phyloP scores from a whole-genome alignment of 2,797 vertebrate genomes.

The Malurus leucopterus region DNA sequence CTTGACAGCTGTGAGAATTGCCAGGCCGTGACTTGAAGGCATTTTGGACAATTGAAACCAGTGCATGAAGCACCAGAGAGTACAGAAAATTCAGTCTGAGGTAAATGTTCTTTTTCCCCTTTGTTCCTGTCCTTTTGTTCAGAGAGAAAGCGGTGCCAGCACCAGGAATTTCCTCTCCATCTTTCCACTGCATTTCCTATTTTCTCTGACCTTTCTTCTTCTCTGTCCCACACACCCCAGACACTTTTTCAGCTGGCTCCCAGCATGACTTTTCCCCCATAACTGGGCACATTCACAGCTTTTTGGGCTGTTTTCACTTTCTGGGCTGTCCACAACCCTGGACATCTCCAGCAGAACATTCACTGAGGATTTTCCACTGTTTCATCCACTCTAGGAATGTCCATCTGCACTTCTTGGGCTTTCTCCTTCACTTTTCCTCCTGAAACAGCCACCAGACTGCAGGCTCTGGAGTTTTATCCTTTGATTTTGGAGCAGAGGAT shows the following conservation, averaged over 20 bases:
- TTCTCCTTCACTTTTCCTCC: not conserved
- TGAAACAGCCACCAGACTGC: not conserved
- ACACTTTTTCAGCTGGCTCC: not conserved
- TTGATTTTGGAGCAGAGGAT: not conserved
- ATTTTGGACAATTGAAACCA: not conserved
- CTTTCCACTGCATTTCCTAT: not conserved
- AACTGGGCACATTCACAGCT: not conserved
- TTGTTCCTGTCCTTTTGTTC: not conserved
- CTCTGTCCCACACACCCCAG: not conserved
- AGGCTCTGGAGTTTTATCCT: not conserved
- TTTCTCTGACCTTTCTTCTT: not conserved
- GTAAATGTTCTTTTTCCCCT: not conserved
- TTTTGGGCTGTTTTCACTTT: not conserved
- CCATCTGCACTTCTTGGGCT: not conserved
- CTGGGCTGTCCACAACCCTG: not conserved
- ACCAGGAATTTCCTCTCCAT: not conserved
- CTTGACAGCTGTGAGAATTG: not conserved
- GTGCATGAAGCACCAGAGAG: not conserved
- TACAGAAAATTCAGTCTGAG: not conserved
- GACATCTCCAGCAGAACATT: not conserved
- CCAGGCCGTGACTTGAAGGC: not conserved
- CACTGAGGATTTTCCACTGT: not conserved
- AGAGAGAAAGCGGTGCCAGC: not conserved
- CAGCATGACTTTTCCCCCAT: not conserved
- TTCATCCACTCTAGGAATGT: not conserved